Evolutionary conservation across 1,140 invertebrate species (phyloP).

Genomic region (Bombus superbus): DNA sequence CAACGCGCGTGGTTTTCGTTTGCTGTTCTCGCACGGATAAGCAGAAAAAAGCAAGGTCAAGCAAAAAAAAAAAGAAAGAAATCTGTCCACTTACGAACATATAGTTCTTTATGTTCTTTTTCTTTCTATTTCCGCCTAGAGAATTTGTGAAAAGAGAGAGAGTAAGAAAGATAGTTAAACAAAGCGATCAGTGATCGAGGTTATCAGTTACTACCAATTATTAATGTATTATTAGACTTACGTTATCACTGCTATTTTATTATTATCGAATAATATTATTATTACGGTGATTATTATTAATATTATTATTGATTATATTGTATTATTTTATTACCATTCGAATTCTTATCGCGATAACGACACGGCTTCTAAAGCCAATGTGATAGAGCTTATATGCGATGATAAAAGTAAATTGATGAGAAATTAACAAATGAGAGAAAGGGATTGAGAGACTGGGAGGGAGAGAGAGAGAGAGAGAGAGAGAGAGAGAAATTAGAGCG

Average conservation of each 20-base stretch:
- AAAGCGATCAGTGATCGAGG: constrained; percentile 33
- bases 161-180: constrained; percentile 17
- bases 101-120: constrained; percentile 7
- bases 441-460: neutral
- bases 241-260: constrained; percentile 65
- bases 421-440: neutral
- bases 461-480: constrained; percentile 6
- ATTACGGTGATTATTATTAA: constrained; percentile 63
- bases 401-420: constrained; percentile 58
- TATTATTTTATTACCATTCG: constrained; percentile 72
- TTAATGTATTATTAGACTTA: constrained; percentile 59
- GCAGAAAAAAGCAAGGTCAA: neutral
- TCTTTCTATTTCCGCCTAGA: neutral
- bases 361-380: constrained; percentile 82
- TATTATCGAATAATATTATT: constrained; percentile 60
- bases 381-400: constrained; percentile 82
- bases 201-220: constrained; percentile 59
- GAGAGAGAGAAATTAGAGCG: neutral
- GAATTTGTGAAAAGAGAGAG: neutral
- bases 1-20: constrained; percentile 49
- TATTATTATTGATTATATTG: constrained; percentile 64
- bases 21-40: neutral
- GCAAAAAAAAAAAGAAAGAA: neutral
- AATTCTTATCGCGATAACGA: constrained; percentile 76
- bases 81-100: constrained; percentile 31